phyloP scores from a whole-genome alignment of 1,140 invertebrate species.

The Zaprionus davidi region DNA sequence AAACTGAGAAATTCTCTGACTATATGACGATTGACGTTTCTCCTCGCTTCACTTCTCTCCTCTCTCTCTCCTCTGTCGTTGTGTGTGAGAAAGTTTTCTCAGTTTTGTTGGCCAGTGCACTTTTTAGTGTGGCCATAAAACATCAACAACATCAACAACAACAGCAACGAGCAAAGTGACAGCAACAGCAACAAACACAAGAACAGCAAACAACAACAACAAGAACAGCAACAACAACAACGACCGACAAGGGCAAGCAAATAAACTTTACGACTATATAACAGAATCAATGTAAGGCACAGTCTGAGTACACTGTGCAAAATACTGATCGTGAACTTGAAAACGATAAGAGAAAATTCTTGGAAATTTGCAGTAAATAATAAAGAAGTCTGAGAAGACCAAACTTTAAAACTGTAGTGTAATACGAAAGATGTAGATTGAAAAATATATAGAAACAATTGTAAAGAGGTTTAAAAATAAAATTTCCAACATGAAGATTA shows the following conservation, averaged over 20 bases:
- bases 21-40: constrained; percentile 29
- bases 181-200: constrained; percentile 40
- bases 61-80: constrained; percentile 17
- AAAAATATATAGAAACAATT: too few relatives aligned
- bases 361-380: fast-evolving
- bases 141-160: constrained; percentile 51
- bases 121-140: constrained; percentile 77
- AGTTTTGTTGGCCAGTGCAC: constrained; percentile 73
- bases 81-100: constrained; percentile 71
- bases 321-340: neutral
- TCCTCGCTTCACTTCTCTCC: neutral
- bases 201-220: constrained; percentile 21
- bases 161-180: constrained; percentile 36
- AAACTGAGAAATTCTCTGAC: constrained; percentile 42
- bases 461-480: too few relatives aligned
- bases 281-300: constrained; percentile 79
- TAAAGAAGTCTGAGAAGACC: too few relatives aligned
- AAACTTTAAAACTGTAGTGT: too few relatives aligned
- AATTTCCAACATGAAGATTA: fast-evolving
- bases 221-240: constrained; percentile 40
- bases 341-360: neutral
- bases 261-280: constrained; percentile 81
- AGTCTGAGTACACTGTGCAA: constrained; percentile 27
- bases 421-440: too few relatives aligned
- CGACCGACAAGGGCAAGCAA: constrained; percentile 67